phyloP scores from a whole-genome alignment of 2,888 invertebrate genomes.

The Napeogenes inachia region DNA sequence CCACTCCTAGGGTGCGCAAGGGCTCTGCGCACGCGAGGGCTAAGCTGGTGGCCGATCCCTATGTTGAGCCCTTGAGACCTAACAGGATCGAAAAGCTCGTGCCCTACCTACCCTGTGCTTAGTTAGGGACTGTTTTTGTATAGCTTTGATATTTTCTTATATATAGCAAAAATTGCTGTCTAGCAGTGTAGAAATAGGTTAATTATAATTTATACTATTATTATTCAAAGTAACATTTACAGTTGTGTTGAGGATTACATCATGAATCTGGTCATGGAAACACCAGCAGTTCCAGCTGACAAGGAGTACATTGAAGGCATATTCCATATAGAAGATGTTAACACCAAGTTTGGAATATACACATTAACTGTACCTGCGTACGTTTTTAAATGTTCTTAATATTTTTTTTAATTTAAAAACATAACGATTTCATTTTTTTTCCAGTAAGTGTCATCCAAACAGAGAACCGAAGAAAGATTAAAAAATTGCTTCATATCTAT shows the following conservation, averaged over 20 bases:
- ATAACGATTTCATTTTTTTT: constrained; percentile 32
- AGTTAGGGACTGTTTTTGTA: constrained; percentile 45
- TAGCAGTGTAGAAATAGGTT: background rate
- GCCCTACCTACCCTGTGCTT: constrained; percentile 69
- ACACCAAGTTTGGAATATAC: constrained; percentile 68
- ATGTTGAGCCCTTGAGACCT: constrained; percentile 51
- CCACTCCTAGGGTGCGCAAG: constrained; percentile 55
- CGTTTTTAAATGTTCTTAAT: constrained; percentile 27
- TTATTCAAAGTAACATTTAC: constrained; percentile 20
- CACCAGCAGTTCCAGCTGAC: constrained; percentile 62
- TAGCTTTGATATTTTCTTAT: no score
- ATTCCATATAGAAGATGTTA: constrained; percentile 62
- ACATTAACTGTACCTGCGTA: constrained; percentile 68
- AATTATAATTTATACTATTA: background rate
- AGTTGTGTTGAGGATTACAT: constrained; percentile 74
- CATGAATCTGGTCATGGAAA: constrained; percentile 68
- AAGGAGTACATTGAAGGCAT: constrained; percentile 56
- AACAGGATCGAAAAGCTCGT: constrained; percentile 65
- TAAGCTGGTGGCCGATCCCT: constrained; percentile 72
- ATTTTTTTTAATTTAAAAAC: background rate
- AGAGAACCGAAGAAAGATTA: constrained; percentile 56
- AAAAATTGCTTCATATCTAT: background rate
- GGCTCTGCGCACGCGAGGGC: constrained; percentile 40
- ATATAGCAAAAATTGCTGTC: background rate
- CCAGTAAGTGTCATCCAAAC: constrained; percentile 66